A percentile compares a stretch with the other conserved stretches of the same genome.
Evolutionary conservation across 2,888 invertebrate genomes (phyloP).

Genomic region (Nemapogon koenigi): DNA sequence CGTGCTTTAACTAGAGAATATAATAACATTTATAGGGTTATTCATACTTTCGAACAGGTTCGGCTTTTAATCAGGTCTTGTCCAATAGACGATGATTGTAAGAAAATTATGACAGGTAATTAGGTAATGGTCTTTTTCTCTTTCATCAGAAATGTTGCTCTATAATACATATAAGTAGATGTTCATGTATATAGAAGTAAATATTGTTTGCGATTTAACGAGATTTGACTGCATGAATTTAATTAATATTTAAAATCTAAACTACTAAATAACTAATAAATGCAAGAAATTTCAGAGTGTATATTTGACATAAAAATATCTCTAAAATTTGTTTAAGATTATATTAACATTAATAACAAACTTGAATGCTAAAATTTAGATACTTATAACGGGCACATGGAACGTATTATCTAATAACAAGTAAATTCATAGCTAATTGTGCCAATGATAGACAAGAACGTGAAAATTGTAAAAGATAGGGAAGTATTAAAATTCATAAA

Average conservation of each 20-base stretch:
- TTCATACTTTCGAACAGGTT: too few species aligned
- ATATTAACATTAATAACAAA: too few species aligned
- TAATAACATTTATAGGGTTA: too few species aligned
- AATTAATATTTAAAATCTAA: slow-evolving; percentile 1
- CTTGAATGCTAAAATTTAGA: slow-evolving; percentile 7
- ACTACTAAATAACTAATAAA: slow-evolving; percentile 9
- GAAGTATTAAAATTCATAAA: slow-evolving; percentile 39
- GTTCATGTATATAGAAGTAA: background rate
- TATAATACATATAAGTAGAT: slow-evolving; percentile 5
- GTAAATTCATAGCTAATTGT: slow-evolving; percentile 22
- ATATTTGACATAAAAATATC: too few species aligned
- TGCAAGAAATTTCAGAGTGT: too few species aligned
- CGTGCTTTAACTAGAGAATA: too few species aligned
- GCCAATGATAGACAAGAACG: slow-evolving; percentile 47
- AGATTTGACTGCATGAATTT: slow-evolving; percentile 69
- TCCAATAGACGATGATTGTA: too few species aligned
- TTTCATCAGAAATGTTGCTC: slow-evolving; percentile 9
- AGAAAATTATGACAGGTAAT: too few species aligned
- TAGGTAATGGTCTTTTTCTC: slow-evolving; percentile 6
- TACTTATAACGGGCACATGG: slow-evolving; percentile 2
- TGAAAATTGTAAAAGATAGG: slow-evolving; percentile 20
- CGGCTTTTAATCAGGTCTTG: too few species aligned
- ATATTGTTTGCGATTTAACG: slow-evolving; percentile 62
- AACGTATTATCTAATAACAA: too few species aligned
- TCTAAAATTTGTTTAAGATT: too few species aligned